A percentile compares a stretch with the other conserved stretches of the same genome.
Conservation (phyloP, 2,797 vertebrate genomes). For the Moxostoma hubbsi region DNA sequence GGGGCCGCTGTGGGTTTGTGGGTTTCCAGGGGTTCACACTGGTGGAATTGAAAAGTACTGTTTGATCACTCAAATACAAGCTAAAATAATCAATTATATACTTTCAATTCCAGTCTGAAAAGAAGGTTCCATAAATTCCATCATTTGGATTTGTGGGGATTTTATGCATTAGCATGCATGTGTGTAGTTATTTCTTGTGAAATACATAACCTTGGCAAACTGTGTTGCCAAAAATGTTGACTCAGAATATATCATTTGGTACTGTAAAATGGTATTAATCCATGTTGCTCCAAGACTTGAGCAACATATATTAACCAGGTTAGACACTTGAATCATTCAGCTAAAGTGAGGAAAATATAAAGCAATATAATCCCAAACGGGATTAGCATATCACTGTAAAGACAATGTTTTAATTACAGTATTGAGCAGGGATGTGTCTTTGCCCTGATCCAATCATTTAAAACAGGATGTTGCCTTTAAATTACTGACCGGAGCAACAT, state of each 20-base stretch:
- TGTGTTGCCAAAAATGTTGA: background rate
- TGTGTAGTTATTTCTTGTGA: background rate
- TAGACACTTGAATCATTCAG: slow-evolving; percentile 8
- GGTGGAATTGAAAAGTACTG: slow-evolving; percentile 62
- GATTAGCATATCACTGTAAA: slow-evolving; percentile 41
- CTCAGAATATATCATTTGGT: background rate
- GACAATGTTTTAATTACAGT: slow-evolving; percentile 32
- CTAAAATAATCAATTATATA: slow-evolving; percentile 13
- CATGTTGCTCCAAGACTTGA: too few relatives aligned
- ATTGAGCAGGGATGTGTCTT: slow-evolving; percentile 32
- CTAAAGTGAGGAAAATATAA: background rate
- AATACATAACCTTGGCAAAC: background rate
- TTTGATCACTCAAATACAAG: background rate
- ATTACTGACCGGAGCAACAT: slow-evolving; percentile 27
- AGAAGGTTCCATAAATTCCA: background rate
- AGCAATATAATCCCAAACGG: slow-evolving; percentile 12
- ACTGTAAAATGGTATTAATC: background rate
- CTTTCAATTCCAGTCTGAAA: background rate
- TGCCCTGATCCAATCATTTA: slow-evolving; percentile 39
- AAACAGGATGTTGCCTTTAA: slow-evolving; percentile 39
- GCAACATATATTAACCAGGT: background rate
- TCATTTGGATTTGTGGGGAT: slow-evolving; percentile 12
- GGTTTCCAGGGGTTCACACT: slow-evolving; percentile 82
- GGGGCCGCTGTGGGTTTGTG: slow-evolving; percentile 71
- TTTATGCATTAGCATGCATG: slow-evolving; percentile 19